A percentile compares a stretch with the other conserved stretches of the same genome.
Evolutionary conservation across 2,113 vertebrate genomes (phyloP).

Genomic region (Ptilorrhoa leucosticta): DNA sequence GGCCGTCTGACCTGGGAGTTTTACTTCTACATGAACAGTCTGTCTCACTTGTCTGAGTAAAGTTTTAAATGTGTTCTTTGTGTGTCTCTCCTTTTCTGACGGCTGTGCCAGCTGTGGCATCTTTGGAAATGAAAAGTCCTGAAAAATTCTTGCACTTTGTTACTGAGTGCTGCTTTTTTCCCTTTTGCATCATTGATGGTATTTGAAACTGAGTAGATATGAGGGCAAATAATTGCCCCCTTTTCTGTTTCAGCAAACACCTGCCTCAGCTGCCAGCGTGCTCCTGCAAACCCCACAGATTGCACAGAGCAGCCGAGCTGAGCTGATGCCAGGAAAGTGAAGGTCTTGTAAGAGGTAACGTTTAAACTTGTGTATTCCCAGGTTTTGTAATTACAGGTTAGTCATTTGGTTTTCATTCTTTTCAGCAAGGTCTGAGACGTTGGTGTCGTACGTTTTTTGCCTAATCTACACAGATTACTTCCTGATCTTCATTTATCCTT

Average conservation of each 20-base stretch:
- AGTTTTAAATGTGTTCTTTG: not conserved
- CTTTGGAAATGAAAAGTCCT: not conserved
- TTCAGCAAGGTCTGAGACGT: not conserved
- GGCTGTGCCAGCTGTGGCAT: rapidly evolving
- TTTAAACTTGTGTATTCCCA: not conserved
- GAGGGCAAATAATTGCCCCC: not conserved
- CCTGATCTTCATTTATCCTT: not conserved
- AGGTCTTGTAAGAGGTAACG: not conserved
- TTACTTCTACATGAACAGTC: not conserved
- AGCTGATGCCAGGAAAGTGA: not conserved
- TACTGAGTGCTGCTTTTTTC: not conserved
- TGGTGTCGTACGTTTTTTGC: not conserved
- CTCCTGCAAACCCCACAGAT: not conserved
- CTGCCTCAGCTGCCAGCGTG: not conserved
- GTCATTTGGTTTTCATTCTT: not conserved
- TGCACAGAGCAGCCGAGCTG: not conserved
- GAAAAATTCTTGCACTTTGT: not conserved
- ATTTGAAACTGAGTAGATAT: not conserved
- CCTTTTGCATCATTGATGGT: not conserved
- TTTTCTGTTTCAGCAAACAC: not conserved
- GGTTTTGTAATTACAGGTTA: not conserved
- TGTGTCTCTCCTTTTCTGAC: not conserved
- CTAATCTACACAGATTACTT: not conserved
- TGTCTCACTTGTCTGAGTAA: not conserved
- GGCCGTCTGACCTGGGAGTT: not conserved